Percentiles rank a stretch among this genome's conserved stretches.
phyloP scores from a whole-genome alignment of 2,888 invertebrate genomes.

The Agrochola macilenta region DNA sequence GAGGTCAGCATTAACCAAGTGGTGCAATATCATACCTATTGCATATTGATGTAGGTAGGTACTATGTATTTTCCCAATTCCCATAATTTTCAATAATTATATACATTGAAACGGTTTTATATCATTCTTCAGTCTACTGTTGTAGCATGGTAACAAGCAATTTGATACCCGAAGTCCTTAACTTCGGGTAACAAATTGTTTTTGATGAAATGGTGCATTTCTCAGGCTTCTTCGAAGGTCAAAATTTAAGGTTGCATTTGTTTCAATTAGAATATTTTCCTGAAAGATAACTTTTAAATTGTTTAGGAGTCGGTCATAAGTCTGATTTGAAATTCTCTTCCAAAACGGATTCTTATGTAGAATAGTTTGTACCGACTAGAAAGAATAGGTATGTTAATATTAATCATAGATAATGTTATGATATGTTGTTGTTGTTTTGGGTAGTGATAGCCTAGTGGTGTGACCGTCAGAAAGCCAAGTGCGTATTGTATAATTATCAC shows the following conservation, averaged over 20 bases:
- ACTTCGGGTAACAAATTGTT: background rate
- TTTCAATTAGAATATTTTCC: slow-evolving; percentile 1
- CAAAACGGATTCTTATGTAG: background rate
- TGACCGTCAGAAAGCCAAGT: too few species aligned
- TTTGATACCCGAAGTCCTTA: too few species aligned
- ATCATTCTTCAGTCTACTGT: too few species aligned
- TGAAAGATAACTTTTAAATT: slow-evolving; percentile 1
- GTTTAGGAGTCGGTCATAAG: background rate
- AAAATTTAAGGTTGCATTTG: background rate
- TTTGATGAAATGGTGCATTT: background rate
- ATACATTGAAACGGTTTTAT: too few species aligned
- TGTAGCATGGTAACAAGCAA: background rate
- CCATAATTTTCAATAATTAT: background rate
- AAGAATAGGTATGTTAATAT: too few species aligned
- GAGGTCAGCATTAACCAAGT: slow-evolving; percentile 32
- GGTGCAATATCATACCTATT: slow-evolving; percentile 22
- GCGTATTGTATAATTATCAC: too few species aligned
- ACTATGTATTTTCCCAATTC: too few species aligned
- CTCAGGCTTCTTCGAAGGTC: background rate
- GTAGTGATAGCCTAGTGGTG: too few species aligned
- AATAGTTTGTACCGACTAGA: too few species aligned
- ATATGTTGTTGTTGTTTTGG: too few species aligned
- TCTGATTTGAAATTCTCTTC: background rate
- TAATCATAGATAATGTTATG: too few species aligned
- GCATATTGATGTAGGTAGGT: slow-evolving; percentile 26